Evolutionary conservation across 2,113 vertebrate genomes (phyloP).

Genomic region (Rhinolophus sinicus): DNA sequence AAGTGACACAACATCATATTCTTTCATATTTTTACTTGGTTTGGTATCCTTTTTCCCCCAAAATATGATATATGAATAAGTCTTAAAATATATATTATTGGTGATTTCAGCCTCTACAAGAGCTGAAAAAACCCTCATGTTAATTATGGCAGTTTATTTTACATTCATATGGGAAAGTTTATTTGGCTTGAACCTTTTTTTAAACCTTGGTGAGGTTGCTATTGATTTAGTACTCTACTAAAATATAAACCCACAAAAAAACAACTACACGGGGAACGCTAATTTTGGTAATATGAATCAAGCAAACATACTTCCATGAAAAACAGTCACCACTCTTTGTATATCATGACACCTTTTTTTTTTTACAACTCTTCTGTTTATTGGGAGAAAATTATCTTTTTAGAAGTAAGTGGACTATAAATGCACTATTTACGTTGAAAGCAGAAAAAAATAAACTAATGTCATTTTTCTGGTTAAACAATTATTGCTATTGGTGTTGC

Average conservation of each 20-base stretch:
- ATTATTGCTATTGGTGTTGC: constrained; percentile 41
- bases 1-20: neutral
- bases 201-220: constrained; percentile 72
- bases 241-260: constrained; percentile 65
- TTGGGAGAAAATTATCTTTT: constrained; percentile 83
- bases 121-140: constrained; percentile 67
- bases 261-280: constrained; percentile 67
- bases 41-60: neutral
- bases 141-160: constrained; percentile 83
- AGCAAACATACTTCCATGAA: constrained; percentile 75
- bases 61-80: constrained; percentile 66
- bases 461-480: constrained; percentile 70
- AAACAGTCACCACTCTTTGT: constrained; percentile 75
- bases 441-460: constrained; percentile 53
- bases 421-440: constrained; percentile 73
- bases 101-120: constrained; percentile 77
- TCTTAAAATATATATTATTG: constrained; percentile 74
- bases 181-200: constrained; percentile 78
- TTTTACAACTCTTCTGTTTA: constrained; percentile 76
- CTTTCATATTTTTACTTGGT: constrained; percentile 51
- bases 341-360: constrained; percentile 59
- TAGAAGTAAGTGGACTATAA: constrained; percentile 77
- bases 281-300: constrained; percentile 82
- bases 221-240: constrained; percentile 79
- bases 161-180: constrained; percentile 82